Conservation (phyloP, 2,797 vertebrate genomes). For the Cuniculus paca region DNA sequence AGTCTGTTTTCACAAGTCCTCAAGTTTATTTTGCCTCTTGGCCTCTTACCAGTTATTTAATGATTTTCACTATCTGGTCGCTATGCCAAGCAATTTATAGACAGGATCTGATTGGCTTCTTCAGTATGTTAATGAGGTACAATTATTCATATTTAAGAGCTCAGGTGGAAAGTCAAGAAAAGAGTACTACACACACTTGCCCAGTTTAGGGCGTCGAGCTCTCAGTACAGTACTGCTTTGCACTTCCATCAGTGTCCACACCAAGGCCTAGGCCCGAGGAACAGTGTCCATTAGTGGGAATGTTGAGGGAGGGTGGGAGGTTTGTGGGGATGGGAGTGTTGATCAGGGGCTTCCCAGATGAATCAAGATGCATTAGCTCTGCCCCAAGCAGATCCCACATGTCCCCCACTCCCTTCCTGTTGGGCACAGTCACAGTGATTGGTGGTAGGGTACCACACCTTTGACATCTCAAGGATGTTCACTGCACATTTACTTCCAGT, state of each 20-base stretch:
- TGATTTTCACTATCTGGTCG: background rate
- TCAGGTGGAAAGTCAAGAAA: background rate
- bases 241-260: background rate
- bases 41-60: background rate
- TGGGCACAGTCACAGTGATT: background rate
- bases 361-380: background rate
- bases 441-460: background rate
- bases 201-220: background rate
- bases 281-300: background rate
- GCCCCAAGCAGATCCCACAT: background rate
- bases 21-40: background rate
- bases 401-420: background rate
- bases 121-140: background rate
- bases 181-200: background rate
- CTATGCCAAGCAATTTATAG: background rate
- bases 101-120: background rate
- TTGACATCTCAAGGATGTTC: background rate
- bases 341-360: background rate
- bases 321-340: background rate
- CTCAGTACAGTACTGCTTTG: background rate
- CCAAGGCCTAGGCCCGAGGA: background rate
- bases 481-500: background rate
- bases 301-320: background rate
- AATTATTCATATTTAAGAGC: background rate
- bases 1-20: background rate